phyloP scores from a whole-genome alignment of 1,140 invertebrate genomes.

The Ylistrum balloti region DNA sequence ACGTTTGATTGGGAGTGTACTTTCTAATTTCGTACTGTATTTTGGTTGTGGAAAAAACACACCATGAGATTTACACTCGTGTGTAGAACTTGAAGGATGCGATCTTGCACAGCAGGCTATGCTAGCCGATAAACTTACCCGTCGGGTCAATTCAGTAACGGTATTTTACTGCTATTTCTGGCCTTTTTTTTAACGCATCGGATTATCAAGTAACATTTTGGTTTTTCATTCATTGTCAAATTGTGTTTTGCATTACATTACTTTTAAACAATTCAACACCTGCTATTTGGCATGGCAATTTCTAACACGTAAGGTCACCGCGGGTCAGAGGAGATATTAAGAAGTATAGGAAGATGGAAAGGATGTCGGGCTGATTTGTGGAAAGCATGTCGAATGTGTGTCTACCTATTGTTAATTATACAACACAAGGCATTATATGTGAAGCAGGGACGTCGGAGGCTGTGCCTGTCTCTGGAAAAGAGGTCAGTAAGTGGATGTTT shows the following conservation, averaged over 20 bases:
- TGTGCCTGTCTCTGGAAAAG: slow-evolving; percentile 10
- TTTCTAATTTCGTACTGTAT: not conserved
- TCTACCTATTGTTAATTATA: slow-evolving; percentile 21
- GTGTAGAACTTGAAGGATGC: not conserved
- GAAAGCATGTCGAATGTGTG: slow-evolving; percentile 24
- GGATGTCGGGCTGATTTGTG: not conserved
- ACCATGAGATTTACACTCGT: not conserved
- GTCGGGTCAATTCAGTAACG: slow-evolving; percentile 26
- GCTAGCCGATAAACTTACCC: slow-evolving; percentile 24
- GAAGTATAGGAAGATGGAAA: slow-evolving; percentile 28
- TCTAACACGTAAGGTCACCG: not conserved
- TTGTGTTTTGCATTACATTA: slow-evolving; percentile 40
- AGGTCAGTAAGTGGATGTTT: slow-evolving; percentile 15
- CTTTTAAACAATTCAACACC: slow-evolving; percentile 32
- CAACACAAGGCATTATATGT: not conserved
- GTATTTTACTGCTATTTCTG: slow-evolving; percentile 3
- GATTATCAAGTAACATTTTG: not conserved
- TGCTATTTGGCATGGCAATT: not conserved
- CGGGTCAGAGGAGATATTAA: slow-evolving; percentile 19
- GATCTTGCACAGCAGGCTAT: not conserved
- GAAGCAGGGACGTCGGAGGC: slow-evolving; percentile 2
- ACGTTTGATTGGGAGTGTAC: not conserved
- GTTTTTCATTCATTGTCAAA: not conserved
- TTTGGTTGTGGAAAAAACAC: not conserved
- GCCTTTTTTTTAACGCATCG: not conserved